These are phyloP conservation scores for Andrena minutula DNA, from an alignment of 2,888 invertebrate species.

Conservation along the genomic window DNA sequence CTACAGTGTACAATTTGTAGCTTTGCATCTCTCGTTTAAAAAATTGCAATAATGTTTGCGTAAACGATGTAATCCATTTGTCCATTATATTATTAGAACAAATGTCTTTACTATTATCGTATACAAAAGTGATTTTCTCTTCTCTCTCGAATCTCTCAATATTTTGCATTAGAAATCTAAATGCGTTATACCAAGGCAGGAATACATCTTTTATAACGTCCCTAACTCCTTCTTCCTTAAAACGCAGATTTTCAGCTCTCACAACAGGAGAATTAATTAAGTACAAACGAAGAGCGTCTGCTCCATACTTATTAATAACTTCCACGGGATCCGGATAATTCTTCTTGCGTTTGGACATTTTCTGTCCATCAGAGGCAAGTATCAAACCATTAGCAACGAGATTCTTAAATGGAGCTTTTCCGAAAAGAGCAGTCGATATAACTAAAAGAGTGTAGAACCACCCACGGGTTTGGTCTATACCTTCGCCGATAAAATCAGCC, in stretches of 20 bases:
- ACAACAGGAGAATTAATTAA: conserved; percentile 99
- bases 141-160: conserved; percentile 92
- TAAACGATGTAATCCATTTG: conserved; percentile 98
- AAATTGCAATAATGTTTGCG: conserved; percentile 95
- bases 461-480: conserved; percentile 98
- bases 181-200: conserved; percentile 98
- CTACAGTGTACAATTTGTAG: conserved; percentile 97
- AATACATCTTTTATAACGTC: conserved; percentile 99
- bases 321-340: conserved; percentile 99
- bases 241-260: conserved; percentile 97
- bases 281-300: conserved; percentile 98
- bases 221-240: conserved; percentile 98
- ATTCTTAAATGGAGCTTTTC: conserved; percentile 99
- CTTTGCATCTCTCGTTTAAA: conserved; percentile 97
- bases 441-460: conserved; percentile 99
- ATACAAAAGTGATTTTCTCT: conserved; percentile 85
- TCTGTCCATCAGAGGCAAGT: conserved; percentile 98
- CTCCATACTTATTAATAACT: conserved; percentile 96
- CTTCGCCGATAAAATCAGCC: conserved; percentile 99
- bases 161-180: conserved; percentile 97
- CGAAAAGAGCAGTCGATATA: conserved; percentile 97
- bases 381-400: conserved; percentile 98
- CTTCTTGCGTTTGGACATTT: conserved; percentile 99
- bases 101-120: conserved; percentile 79
- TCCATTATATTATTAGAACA: conserved; percentile 94